phyloP scores from a whole-genome alignment of 2,797 vertebrate genomes.

The Benthosema pterotum region DNA sequence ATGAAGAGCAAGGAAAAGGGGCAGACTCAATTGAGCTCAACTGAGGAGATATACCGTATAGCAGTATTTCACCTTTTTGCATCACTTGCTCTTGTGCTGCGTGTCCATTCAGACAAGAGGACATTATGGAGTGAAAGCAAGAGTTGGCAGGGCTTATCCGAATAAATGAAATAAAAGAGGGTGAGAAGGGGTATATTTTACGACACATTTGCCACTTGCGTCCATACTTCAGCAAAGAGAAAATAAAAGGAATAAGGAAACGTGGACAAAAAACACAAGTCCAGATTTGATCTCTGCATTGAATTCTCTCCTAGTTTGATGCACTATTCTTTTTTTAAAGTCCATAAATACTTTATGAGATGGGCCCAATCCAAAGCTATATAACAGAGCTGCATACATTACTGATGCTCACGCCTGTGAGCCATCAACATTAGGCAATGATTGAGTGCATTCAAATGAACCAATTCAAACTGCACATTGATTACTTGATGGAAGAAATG shows the following conservation, averaged over 20 bases:
- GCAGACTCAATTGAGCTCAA: slow-evolving; percentile 69
- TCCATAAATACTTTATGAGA: slow-evolving; percentile 98
- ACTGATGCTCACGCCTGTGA: slow-evolving; percentile 93
- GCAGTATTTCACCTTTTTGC: slow-evolving; percentile 84
- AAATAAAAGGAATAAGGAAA: slow-evolving; percentile 45
- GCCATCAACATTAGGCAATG: slow-evolving; percentile 95
- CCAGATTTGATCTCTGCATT: slow-evolving; percentile 28
- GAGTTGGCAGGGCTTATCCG: slow-evolving; percentile 71
- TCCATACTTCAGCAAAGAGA: slow-evolving; percentile 27
- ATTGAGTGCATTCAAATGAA: slow-evolving; percentile 99
- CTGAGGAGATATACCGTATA: slow-evolving; percentile 40
- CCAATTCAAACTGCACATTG: slow-evolving; percentile 95
- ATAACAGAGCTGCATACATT: slow-evolving; percentile 96
- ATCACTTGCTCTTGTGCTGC: slow-evolving; percentile 81
- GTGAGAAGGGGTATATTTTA: slow-evolving; percentile 35
- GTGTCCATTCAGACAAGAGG: slow-evolving; percentile 73
- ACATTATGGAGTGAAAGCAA: slow-evolving; percentile 73
- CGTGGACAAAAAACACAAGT: slow-evolving; percentile 55
- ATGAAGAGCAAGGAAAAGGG: slow-evolving; percentile 75
- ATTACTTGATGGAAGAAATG: slow-evolving; percentile 89
- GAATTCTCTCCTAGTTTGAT: slow-evolving; percentile 91
- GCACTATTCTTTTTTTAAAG: slow-evolving; percentile 87
- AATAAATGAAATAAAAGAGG: slow-evolving; percentile 70
- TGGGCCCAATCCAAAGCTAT: slow-evolving; percentile 94
- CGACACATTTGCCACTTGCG: slow-evolving; percentile 58